phyloP scores from a whole-genome alignment of 2,113 vertebrate genomes.

The Phaetusa simplex region DNA sequence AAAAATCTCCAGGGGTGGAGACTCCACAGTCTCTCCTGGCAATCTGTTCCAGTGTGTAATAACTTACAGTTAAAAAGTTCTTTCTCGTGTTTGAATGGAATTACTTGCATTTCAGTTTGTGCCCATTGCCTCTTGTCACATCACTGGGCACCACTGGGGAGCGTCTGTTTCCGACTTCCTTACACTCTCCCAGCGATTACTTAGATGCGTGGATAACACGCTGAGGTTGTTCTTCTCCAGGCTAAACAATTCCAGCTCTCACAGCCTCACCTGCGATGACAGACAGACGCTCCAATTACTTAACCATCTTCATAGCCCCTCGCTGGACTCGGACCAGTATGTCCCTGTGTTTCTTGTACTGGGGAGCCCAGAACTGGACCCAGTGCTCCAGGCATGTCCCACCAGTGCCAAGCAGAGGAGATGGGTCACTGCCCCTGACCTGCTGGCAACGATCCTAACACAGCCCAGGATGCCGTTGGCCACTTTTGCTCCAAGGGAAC shows the following conservation, averaged over 20 bases:
- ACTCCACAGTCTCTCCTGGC: background rate
- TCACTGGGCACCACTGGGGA: background rate
- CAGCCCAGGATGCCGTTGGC: background rate
- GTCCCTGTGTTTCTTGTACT: background rate
- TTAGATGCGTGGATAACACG: fast-evolving
- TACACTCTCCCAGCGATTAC: background rate
- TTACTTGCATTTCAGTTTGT: background rate
- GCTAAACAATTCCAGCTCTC: background rate
- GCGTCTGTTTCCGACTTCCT: background rate
- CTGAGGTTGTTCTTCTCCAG: background rate
- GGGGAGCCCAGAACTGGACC: background rate
- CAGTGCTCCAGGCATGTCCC: background rate
- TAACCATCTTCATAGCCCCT: background rate
- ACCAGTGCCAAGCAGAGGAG: background rate
- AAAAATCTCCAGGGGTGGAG: background rate
- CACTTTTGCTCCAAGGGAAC: fast-evolving
- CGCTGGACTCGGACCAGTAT: background rate
- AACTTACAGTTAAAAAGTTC: background rate
- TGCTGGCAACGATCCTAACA: background rate
- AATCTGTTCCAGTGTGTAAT: background rate
- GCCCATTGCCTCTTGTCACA: background rate
- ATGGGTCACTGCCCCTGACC: background rate
- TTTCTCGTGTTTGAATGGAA: background rate
- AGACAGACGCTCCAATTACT: background rate
- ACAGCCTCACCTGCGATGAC: background rate